Conservation (phyloP, 2,113 vertebrate genomes). For the Malurus alboscapulatus region DNA sequence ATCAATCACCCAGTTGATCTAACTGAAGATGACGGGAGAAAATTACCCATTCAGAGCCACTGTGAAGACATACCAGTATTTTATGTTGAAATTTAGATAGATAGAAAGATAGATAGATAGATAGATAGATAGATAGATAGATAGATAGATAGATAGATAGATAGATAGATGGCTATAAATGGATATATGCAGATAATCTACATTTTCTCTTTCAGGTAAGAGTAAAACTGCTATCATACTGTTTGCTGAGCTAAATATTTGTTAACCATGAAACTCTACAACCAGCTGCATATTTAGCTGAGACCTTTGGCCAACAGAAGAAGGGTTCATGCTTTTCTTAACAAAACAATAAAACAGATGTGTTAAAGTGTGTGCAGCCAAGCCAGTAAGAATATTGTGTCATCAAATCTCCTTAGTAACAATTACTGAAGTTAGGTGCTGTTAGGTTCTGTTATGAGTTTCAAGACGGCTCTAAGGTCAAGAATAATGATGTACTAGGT, state of each 20-base stretch:
- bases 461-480: neutral
- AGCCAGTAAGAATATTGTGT: neutral
- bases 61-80: neutral
- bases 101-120: neutral
- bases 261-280: neutral
- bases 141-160: neutral
- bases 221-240: neutral
- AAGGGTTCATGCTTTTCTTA: neutral
- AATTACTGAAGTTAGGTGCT: neutral
- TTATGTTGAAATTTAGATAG: neutral
- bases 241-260: neutral
- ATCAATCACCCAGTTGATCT: neutral
- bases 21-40: neutral
- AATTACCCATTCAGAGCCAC: neutral
- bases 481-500: neutral
- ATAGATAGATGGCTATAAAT: neutral
- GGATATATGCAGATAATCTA: neutral
- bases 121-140: neutral
- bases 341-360: neutral
- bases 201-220: neutral
- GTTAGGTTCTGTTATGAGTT: neutral
- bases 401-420: neutral
- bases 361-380: neutral
- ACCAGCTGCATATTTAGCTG: neutral
- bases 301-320: neutral